Evolutionary conservation across 92 coral and sea anemone genomes (phyloP), one percentile per base, ranked within the genome.

Genomic region (Siderastrea siderea): DNA sequence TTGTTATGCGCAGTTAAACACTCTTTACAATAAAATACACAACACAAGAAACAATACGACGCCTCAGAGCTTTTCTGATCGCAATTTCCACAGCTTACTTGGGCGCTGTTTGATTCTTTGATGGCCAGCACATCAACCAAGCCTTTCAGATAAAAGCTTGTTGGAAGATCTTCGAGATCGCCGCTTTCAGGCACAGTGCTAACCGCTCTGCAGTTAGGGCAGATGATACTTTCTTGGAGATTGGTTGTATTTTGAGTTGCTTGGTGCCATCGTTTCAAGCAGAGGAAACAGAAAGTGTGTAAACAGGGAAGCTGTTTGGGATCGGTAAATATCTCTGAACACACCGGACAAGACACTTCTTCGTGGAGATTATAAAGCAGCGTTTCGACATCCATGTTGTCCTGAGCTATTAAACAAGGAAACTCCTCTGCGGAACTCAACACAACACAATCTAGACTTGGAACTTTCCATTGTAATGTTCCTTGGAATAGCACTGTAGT

Each of bases 71-170:
- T 68, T 68, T 68, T 68, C 72, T 68, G 15, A 48, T 47, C 72
- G 19, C 74, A 69, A 47, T 69, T 47, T 69, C 74, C 74, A 47
- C 74, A 69, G 2, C 54, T 69, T 3, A 69, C 74, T 46, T 69
- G 52, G 5, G 53, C 47, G 74, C 3, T 69, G 3, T 12, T 10
- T 52, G 53, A 26, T 46, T 69, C 53, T 69, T 47, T 69, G 12
- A 69, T 48, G n/a, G 80, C 85, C 49, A 90, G 51, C 55, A 84
- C 82, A 84, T 90, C 93, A 12, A 90, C 51, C 51, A 90, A 69
- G 64, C 87, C 80, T 77, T 84, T 84, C 50, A 90, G 75, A 69
- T 84, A 90, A 80, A 90, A 90, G 64, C 90, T 90, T 60, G 80
- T 67, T 1, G 89, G 93, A 43, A 90, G 88, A 78, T 86, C 71